phyloP scores from a whole-genome alignment of 2,888 invertebrate species.

The Metallyticus violacea region DNA sequence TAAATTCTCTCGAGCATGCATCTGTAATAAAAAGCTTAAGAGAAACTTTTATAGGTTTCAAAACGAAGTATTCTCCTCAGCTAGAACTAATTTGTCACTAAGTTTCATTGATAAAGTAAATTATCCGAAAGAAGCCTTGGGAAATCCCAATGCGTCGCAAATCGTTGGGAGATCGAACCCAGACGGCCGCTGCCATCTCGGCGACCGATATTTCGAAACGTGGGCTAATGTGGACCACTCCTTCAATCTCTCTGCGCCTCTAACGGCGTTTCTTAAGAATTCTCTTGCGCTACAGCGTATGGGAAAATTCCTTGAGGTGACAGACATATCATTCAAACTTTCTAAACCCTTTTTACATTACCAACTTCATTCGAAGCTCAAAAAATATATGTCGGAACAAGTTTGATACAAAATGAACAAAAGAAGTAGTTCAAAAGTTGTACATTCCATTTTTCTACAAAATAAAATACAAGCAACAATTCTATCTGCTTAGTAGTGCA shows the following conservation, averaged over 20 bases:
- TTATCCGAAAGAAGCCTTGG: background rate
- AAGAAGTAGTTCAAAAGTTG: too few species aligned
- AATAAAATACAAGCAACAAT: too few species aligned
- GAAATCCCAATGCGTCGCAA: background rate
- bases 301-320: background rate
- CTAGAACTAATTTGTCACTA: background rate
- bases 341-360: too few species aligned
- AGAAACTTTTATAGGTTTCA: background rate
- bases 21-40: background rate
- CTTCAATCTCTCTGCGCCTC: background rate
- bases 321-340: background rate
- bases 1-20: too few species aligned
- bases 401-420: too few species aligned
- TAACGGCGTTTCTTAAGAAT: background rate
- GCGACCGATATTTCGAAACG: background rate
- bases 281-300: background rate
- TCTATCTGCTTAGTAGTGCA: too few species aligned
- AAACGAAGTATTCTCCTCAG: background rate
- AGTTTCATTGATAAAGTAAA: background rate
- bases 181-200: background rate
- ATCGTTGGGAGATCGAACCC: background rate
- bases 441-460: too few species aligned
- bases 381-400: too few species aligned
- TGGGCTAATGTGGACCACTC: background rate
- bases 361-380: too few species aligned